phyloP scores from a whole-genome alignment of 1,140 invertebrate genomes.

The Venturia canescens region DNA sequence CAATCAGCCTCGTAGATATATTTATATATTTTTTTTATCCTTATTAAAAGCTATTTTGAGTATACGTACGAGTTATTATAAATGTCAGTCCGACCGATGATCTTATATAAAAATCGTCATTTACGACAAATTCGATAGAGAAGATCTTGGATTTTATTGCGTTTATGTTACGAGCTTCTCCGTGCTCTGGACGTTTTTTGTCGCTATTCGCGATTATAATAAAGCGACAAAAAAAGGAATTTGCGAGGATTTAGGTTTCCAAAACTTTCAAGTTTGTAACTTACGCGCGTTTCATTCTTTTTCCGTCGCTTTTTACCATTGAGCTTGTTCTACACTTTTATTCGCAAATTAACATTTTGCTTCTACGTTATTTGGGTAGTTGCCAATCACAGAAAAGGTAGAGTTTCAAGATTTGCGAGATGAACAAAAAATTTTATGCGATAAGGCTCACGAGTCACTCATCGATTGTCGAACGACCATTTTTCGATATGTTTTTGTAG shows the following conservation, averaged over 20 bases:
- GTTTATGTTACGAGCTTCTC: constrained; percentile 36
- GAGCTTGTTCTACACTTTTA: too few species aligned
- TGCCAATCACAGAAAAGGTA: too few species aligned
- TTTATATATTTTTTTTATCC: not conserved
- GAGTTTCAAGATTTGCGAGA: too few species aligned
- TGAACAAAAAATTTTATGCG: too few species aligned
- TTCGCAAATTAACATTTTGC: too few species aligned
- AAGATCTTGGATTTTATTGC: constrained; percentile 45
- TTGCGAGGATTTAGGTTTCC: not conserved
- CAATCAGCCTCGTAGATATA: not conserved
- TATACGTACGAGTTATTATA: constrained; percentile 58
- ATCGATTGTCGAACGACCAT: too few species aligned
- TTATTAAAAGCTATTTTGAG: constrained; percentile 49
- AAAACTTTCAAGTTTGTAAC: not conserved
- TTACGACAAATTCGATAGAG: not conserved
- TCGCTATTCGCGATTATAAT: not conserved
- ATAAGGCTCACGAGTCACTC: too few species aligned
- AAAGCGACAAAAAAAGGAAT: not conserved
- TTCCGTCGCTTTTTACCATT: not conserved
- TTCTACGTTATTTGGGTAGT: too few species aligned
- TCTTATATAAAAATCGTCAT: constrained; percentile 33
- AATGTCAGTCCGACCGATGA: constrained; percentile 53
- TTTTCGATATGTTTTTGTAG: too few species aligned
- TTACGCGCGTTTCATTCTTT: not conserved
- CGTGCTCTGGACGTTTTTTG: constrained; percentile 40